These are phyloP conservation scores for Endomychus coccineus DNA, from an alignment of 2,888 invertebrate species.

Conservation along the genomic window DNA sequence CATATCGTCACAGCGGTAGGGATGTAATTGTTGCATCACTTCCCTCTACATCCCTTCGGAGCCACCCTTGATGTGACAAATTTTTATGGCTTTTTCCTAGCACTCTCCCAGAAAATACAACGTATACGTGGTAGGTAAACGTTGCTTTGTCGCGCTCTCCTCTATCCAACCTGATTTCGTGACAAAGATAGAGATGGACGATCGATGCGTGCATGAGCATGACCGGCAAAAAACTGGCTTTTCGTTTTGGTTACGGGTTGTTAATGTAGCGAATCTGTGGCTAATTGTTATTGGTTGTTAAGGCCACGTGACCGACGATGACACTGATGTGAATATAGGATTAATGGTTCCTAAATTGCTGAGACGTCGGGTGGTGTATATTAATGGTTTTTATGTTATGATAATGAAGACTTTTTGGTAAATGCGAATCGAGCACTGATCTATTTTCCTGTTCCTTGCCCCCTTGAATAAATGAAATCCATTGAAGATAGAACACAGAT, in stretches of 20 bases:
- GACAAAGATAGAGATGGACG: slow-evolving; percentile 5
- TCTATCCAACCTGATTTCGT: background rate
- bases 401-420: too few relatives aligned
- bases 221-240: slow-evolving; percentile 33
- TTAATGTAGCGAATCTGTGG: slow-evolving; percentile 43
- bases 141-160: slow-evolving; percentile 10
- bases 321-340: slow-evolving; percentile 31
- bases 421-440: too few relatives aligned
- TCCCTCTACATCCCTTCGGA: slow-evolving; percentile 28
- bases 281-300: slow-evolving; percentile 45
- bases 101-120: slow-evolving; percentile 30
- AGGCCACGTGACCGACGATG: slow-evolving; percentile 39
- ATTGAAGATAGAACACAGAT: too few relatives aligned
- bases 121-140: slow-evolving; percentile 5
- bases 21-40: slow-evolving; percentile 39
- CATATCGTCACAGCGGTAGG: slow-evolving; percentile 40
- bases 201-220: slow-evolving; percentile 13
- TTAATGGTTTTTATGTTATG: too few relatives aligned
- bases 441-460: too few relatives aligned
- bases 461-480: too few relatives aligned
- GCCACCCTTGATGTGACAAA: slow-evolving; percentile 39
- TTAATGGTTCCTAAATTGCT: slow-evolving; percentile 26
- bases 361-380: slow-evolving; percentile 1
- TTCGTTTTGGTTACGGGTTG: slow-evolving; percentile 38
- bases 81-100: slow-evolving; percentile 39